Percentiles rank a stretch among this genome's conserved stretches.
Conservation (phyloP, 2,888 invertebrate genomes). For the Perizoma affinitatum region DNA sequence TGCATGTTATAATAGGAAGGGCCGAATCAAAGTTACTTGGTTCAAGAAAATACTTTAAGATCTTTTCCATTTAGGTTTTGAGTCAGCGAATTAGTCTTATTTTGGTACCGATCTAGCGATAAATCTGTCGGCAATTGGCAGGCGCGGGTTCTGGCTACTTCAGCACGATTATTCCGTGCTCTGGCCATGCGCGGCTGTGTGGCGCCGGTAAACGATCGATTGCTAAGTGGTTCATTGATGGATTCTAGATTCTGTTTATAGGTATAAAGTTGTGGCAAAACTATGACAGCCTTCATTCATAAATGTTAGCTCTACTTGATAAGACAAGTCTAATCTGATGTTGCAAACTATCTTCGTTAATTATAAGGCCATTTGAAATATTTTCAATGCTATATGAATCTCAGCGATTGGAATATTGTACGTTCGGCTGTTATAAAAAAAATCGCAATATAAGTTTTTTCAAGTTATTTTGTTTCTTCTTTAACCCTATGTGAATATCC, state of each 20-base stretch:
- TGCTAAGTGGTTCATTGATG: slow-evolving; percentile 22
- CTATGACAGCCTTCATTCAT: slow-evolving; percentile 22
- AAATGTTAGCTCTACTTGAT: neutral
- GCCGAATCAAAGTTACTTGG: no score
- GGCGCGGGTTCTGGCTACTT: slow-evolving; percentile 9
- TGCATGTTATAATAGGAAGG: no score
- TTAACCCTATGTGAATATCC: no score
- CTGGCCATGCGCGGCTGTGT: slow-evolving; percentile 27
- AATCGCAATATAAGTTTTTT: no score
- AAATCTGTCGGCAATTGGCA: neutral
- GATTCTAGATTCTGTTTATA: slow-evolving; percentile 15
- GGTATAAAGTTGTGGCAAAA: slow-evolving; percentile 20
- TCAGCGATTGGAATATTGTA: no score
- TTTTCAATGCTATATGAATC: no score
- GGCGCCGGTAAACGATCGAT: slow-evolving; percentile 28
- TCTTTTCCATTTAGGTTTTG: no score
- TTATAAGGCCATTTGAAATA: no score
- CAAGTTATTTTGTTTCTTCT: no score
- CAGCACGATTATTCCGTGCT: slow-evolving; percentile 9
- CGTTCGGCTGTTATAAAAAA: no score
- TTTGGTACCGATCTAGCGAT: neutral
- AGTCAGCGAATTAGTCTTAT: no score
- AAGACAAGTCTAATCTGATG: neutral
- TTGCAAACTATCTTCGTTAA: neutral
- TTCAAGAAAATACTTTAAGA: no score